Evolutionary conservation across 1,140 invertebrate species (phyloP).

Genomic region (Macrotrachela quadricornifera): DNA sequence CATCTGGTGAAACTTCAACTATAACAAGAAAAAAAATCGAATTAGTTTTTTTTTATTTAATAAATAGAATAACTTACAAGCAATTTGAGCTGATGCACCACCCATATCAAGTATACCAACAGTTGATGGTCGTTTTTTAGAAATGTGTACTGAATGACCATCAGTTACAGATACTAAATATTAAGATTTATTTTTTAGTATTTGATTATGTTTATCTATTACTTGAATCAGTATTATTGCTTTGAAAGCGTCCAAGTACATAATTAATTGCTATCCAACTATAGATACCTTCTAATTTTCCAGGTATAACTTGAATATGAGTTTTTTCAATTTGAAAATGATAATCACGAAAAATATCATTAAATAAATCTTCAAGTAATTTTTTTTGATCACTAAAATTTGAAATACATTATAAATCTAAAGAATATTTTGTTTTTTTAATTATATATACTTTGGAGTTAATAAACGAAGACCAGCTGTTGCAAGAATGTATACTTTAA

Average conservation of each 20-base stretch:
- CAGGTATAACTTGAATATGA: slow-evolving; percentile 36
- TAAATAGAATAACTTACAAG: slow-evolving; percentile 31
- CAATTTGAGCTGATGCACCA: slow-evolving; percentile 37
- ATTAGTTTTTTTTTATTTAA: background rate
- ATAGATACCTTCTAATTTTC: slow-evolving; percentile 39
- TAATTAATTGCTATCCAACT: slow-evolving; percentile 39
- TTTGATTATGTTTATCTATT: too few relatives aligned
- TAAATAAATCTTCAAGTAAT: slow-evolving; percentile 31
- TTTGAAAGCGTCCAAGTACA: slow-evolving; percentile 31
- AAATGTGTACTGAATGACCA: too few relatives aligned
- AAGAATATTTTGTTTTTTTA: background rate
- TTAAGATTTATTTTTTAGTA: too few relatives aligned
- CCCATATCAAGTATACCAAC: slow-evolving; percentile 41
- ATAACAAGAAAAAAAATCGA: background rate
- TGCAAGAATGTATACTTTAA: slow-evolving; percentile 36
- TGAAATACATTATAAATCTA: too few relatives aligned
- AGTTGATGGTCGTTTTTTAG: slow-evolving; percentile 15
- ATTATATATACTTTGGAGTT: slow-evolving; percentile 15
- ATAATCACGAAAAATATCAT: slow-evolving; percentile 29
- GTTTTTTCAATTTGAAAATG: slow-evolving; percentile 31
- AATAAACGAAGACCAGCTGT: slow-evolving; percentile 38
- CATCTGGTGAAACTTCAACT: too few relatives aligned
- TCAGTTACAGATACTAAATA: too few relatives aligned
- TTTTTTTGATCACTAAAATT: slow-evolving; percentile 30
- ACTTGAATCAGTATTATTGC: slow-evolving; percentile 15